phyloP scores from a whole-genome alignment of 2,113 vertebrate genomes.

The Chloropsis cyanopogon region DNA sequence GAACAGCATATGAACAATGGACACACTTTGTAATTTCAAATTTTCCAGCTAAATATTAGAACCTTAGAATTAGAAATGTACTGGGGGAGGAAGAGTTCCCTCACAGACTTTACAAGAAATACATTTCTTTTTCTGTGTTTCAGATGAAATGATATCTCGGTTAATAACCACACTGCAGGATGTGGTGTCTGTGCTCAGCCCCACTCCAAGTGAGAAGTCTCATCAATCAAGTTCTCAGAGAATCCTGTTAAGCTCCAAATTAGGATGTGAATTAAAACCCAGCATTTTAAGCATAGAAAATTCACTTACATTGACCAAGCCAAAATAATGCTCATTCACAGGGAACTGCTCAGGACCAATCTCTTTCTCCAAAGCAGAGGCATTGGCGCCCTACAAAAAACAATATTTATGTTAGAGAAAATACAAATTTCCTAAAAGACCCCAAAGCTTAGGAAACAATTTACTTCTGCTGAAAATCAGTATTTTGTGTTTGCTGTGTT shows the following conservation, averaged over 20 bases:
- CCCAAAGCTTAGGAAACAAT: not conserved
- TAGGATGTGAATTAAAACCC: not conserved
- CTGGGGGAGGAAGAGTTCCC: not conserved
- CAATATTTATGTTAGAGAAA: not conserved
- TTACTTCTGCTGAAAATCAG: not conserved
- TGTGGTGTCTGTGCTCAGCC: not conserved
- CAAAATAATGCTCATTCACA: slow-evolving; percentile 93
- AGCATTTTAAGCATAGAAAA: not conserved
- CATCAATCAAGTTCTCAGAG: not conserved
- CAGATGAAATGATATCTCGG: not conserved
- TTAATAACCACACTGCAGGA: not conserved
- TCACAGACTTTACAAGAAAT: not conserved
- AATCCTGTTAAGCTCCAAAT: not conserved
- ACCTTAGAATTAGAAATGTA: not conserved
- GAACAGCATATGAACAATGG: not conserved
- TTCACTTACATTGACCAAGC: slow-evolving; percentile 89
- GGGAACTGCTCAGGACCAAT: slow-evolving; percentile 96
- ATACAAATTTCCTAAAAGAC: not conserved
- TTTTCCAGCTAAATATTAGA: not conserved
- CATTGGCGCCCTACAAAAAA: slow-evolving; percentile 87
- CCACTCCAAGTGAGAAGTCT: not conserved
- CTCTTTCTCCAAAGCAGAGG: slow-evolving; percentile 97
- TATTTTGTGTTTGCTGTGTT: not conserved
- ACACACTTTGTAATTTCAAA: not conserved
- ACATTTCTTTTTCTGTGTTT: not conserved